These are phyloP conservation scores for Athalia circularis DNA, from an alignment of 2,888 invertebrate genomes.

Conservation along the genomic window DNA sequence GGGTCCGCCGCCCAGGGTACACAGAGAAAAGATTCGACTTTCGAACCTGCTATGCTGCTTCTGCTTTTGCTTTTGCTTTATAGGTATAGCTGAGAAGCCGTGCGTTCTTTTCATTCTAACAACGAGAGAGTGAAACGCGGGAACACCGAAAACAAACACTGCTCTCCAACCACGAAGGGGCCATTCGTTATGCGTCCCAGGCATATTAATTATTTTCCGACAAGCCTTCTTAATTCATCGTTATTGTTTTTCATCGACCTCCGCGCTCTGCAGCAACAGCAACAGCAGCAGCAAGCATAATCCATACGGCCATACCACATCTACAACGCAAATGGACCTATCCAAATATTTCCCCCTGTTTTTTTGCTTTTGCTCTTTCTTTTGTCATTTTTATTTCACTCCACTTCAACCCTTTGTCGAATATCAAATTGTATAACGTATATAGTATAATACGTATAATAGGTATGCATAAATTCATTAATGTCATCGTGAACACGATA, in stretches of 20 bases:
- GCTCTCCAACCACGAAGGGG: constrained; percentile 58
- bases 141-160: constrained; percentile 69
- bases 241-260: constrained; percentile 45
- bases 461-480: no score
- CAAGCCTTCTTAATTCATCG: constrained; percentile 58
- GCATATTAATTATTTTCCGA: constrained; percentile 72
- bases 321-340: neutral
- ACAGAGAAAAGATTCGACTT: constrained; percentile 52
- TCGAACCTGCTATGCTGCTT: no score
- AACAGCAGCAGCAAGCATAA: neutral
- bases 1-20: constrained; percentile 67
- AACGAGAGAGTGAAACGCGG: neutral
- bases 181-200: constrained; percentile 71
- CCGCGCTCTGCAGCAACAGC: neutral
- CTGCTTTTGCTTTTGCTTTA: no score
- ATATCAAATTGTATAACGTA: no score
- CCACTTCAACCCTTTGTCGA: no score
- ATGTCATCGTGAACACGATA: no score
- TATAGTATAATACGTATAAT: no score
- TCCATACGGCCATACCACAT: neutral
- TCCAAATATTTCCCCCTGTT: neutral
- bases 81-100: no score
- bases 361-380: neutral
- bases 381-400: neutral
- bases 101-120: no score